These are phyloP conservation scores for Eupithecia dodoneata DNA, from an alignment of 2,888 invertebrate species.

Conservation along the genomic window DNA sequence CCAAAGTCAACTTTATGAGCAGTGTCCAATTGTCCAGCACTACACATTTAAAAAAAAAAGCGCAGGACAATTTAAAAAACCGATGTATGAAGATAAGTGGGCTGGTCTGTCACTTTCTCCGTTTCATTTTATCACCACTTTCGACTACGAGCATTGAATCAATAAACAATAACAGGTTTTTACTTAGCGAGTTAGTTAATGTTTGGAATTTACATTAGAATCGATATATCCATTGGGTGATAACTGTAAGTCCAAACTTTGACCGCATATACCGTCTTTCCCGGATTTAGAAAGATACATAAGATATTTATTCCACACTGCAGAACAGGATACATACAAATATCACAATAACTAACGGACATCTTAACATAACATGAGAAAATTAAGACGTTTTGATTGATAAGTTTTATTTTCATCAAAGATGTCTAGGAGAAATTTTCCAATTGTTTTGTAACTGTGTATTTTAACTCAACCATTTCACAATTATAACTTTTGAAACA, in stretches of 20 bases:
- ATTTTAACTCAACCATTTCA: no score
- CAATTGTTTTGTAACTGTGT: no score
- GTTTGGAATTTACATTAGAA: neutral
- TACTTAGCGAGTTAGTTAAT: slow-evolving; percentile 5
- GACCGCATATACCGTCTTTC: neutral
- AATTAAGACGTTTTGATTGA: no score
- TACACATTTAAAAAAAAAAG: neutral
- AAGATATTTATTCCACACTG: no score
- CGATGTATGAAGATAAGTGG: slow-evolving; percentile 10
- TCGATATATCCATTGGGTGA: neutral
- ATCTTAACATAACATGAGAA: no score
- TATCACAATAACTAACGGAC: no score
- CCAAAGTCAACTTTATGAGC: neutral
- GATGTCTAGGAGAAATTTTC: neutral
- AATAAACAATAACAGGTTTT: slow-evolving; percentile 19
- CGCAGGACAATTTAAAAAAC: slow-evolving; percentile 1
- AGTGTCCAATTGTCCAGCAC: neutral
- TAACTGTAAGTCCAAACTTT: neutral
- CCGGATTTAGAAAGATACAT: neutral
- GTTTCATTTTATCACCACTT: slow-evolving; percentile 38
- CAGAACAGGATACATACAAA: no score
- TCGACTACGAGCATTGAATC: slow-evolving; percentile 37
- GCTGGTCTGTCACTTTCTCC: slow-evolving; percentile 33
- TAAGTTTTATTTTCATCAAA: neutral
- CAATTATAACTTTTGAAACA: no score